Evolutionary conservation across 2,888 invertebrate genomes (phyloP).

Genomic region (Machimus rusticus): DNA sequence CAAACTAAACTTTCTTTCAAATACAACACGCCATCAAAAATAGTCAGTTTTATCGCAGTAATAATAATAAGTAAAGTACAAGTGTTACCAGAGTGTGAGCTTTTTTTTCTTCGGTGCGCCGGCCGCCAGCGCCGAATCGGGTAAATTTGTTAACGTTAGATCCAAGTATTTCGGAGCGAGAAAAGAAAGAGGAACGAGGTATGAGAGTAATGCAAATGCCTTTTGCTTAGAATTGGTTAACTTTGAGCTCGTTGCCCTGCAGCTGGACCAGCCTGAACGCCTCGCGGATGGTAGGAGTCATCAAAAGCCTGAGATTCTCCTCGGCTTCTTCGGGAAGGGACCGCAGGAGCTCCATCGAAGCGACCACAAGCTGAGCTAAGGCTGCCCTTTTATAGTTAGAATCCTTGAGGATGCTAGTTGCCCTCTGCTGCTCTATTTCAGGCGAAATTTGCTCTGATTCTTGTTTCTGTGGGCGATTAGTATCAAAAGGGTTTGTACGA

Average conservation of each 20-base stretch:
- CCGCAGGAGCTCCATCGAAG: conserved; percentile 80
- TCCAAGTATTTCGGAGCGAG: neutral
- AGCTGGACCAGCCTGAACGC: conserved; percentile 62
- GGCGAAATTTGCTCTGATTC: conserved; percentile 74
- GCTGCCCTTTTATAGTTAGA: conserved; percentile 85
- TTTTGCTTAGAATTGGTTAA: conserved; percentile 59
- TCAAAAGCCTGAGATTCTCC: conserved; percentile 62
- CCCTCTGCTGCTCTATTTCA: conserved; percentile 84
- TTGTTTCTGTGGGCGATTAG: conserved; percentile 60
- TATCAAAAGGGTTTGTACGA: conserved; percentile 61
- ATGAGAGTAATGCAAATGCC: conserved; percentile 6
- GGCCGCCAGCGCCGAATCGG: neutral
- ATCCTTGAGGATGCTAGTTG: conserved; percentile 84
- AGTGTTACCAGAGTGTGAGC: conserved; percentile 31
- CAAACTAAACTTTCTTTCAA: conserved; percentile 17
- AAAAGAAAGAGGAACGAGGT: conserved; percentile 4
- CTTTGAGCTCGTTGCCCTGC: conserved; percentile 62
- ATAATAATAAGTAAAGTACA: conserved; percentile 20
- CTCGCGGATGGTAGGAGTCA: conserved; percentile 63
- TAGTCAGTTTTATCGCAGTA: conserved; percentile 37
- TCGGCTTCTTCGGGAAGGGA: conserved; percentile 70
- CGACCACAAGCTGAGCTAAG: conserved; percentile 85
- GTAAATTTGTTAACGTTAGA: conserved; percentile 30
- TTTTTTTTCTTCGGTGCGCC: neutral
- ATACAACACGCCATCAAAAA: conserved; percentile 40